phyloP scores from a whole-genome alignment of 2,888 invertebrate genomes.

The Dicyrtomina minuta region DNA sequence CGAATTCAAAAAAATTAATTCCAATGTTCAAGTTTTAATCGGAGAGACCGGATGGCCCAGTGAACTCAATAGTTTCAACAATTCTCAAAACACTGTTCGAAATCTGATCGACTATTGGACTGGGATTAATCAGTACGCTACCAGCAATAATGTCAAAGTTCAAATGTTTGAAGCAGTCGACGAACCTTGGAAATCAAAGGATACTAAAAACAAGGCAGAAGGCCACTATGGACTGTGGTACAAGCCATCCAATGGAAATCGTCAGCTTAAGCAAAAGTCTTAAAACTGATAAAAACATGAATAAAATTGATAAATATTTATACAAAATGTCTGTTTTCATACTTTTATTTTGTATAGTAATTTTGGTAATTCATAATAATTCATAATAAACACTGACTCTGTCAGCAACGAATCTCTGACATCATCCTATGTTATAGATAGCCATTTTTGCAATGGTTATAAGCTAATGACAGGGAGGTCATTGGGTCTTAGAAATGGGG shows the following conservation, averaged over 20 bases:
- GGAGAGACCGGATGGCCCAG: slow-evolving; percentile 53
- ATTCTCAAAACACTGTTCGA: slow-evolving; percentile 43
- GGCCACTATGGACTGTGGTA: slow-evolving; percentile 50
- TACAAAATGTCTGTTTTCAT: too few species aligned
- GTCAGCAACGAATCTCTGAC: too few species aligned
- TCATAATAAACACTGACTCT: too few species aligned
- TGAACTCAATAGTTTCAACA: slow-evolving; percentile 36
- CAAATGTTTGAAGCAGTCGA: slow-evolving; percentile 53
- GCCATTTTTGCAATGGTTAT: too few species aligned
- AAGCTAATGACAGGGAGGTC: too few species aligned
- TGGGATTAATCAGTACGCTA: slow-evolving; percentile 41
- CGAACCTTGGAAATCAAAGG: slow-evolving; percentile 50
- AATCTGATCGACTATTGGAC: slow-evolving; percentile 47
- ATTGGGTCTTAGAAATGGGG: too few species aligned
- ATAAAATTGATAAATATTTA: too few species aligned
- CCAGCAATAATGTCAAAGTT: slow-evolving; percentile 39
- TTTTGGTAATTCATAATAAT: too few species aligned
- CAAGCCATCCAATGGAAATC: slow-evolving; percentile 16
- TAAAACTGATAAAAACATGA: slow-evolving; percentile 10
- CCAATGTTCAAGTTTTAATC: slow-evolving; percentile 47
- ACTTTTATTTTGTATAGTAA: too few species aligned
- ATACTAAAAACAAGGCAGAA: slow-evolving; percentile 35
- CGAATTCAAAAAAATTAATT: slow-evolving; percentile 45
- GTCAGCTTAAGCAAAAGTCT: too few species aligned
- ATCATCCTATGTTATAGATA: too few species aligned